Conservation (phyloP, 2,888 invertebrate species). For the Cryptus armator region DNA sequence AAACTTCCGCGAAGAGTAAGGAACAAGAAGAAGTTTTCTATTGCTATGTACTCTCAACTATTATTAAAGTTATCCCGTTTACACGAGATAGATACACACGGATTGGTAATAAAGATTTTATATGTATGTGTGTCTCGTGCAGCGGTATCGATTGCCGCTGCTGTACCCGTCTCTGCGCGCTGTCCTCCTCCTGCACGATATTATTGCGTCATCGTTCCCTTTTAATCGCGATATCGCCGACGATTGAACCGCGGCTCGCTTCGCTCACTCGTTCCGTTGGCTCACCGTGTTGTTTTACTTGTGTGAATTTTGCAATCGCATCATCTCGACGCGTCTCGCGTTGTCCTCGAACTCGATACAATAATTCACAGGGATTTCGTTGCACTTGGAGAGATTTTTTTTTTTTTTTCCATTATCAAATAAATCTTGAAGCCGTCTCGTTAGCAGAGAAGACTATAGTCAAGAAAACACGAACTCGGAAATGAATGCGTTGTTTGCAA, state of each 20-base stretch:
- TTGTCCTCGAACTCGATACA: constrained; percentile 37
- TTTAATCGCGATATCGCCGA: constrained; percentile 52
- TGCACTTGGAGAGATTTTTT: too few species aligned
- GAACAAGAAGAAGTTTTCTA: constrained; percentile 35
- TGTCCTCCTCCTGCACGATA: constrained; percentile 23
- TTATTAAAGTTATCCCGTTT: constrained; percentile 35
- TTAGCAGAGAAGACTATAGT: too few species aligned
- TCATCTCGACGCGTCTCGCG: constrained; percentile 5
- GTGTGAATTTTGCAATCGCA: constrained; percentile 30
- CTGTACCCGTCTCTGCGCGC: neutral
- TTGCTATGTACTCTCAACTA: constrained; percentile 10
- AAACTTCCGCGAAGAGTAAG: constrained; percentile 52
- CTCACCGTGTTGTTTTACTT: neutral
- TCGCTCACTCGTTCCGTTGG: neutral
- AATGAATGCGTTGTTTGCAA: too few species aligned
- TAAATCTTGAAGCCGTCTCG: too few species aligned
- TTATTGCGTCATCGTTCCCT: constrained; percentile 44
- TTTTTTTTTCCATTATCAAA: too few species aligned
- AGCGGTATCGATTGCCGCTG: constrained; percentile 40
- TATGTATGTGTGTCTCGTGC: constrained; percentile 13
- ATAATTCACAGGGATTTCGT: neutral
- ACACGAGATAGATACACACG: neutral
- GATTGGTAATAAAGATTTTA: neutral
- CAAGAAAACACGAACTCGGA: too few species aligned
- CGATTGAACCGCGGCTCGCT: constrained; percentile 38